Base-by-base conservation (phyloP, 1,140 invertebrate species). In the Idris sp. region DNA sequence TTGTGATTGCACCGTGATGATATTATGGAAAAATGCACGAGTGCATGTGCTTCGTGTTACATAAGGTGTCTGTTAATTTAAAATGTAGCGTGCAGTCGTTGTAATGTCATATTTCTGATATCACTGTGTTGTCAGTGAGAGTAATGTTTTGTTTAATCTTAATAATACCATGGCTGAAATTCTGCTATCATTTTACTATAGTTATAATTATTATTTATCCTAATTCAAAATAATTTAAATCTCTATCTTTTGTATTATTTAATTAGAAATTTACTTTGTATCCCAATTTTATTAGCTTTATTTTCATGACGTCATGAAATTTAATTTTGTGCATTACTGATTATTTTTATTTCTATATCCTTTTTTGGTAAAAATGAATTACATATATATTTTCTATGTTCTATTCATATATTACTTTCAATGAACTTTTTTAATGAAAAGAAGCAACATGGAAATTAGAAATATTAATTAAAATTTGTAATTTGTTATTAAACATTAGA, bases 51-150 rank as follows among this genome's bases (percentile, higher is more conserved):
- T 25, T 46, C 26, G 14, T 46, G 13, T 46, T 46, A 30, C 43
- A 46, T 16, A 33, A 11, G n/a, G 44, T 30, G 14, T 19, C 44
- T 48, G 15, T 11, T 48, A 48, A 48, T 48, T 48, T 48, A 30
- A 15, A 48, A 14, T 16, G 9, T 31, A 11, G 44, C 10, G 44
- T 48, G 15, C 10, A 30, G 15, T 16, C 26, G 10, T 48, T 48
- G 44, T 48, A 48, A 48, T 30, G 8, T 33, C 44, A 48, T 33
- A 48, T 33, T 4, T 13, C n/a, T 33, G 28, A 48, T 48, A 48
- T 33, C 28, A 15, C 28, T 33, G 30, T 30, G 15, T n/a, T n/a
- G n/a, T n/a, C n/a, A n/a, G n/a, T n/a, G n/a, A n/a, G n/a, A n/a
- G n/a, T n/a, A n/a, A n/a, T n/a, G n/a, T n/a, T 16, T 16, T 7